These are phyloP conservation scores for Scatophagus argus DNA, from an alignment of 2,113 vertebrate genomes.

Conservation along the genomic window DNA sequence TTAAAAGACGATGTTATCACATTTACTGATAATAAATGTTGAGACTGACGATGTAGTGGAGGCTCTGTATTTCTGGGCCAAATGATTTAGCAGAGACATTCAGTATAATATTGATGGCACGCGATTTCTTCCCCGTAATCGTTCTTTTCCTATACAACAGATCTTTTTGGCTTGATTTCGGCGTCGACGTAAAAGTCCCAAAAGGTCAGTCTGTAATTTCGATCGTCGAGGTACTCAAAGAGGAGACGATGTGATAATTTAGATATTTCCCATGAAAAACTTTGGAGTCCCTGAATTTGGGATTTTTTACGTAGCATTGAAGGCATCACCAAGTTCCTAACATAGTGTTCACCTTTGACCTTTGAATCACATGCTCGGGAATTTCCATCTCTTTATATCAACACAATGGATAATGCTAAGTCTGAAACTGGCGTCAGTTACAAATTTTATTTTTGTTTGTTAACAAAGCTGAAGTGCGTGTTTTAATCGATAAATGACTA, in stretches of 20 bases:
- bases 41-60: rapidly evolving
- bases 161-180: not conserved
- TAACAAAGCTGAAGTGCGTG: not conserved
- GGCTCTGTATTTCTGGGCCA: rapidly evolving
- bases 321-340: constrained; percentile 18
- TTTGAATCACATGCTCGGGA: constrained; percentile 72
- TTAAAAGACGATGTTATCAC: rapidly evolving
- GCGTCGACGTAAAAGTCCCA: not conserved
- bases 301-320: not conserved
- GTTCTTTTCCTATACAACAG: not conserved
- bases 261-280: not conserved
- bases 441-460: not conserved
- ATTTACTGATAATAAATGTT: not conserved
- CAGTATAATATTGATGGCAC: rapidly evolving
- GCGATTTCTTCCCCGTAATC: not conserved
- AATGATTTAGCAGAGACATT: not conserved
- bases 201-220: not conserved
- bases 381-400: constrained; percentile 48
- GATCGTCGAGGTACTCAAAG: rapidly evolving
- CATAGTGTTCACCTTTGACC: constrained; percentile 63
- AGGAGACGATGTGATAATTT: not conserved
- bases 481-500: not conserved
- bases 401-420: not conserved
- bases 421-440: not conserved
- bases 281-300: rapidly evolving